phyloP scores from a whole-genome alignment of 1,140 invertebrate species.

The Dryas iulia region DNA sequence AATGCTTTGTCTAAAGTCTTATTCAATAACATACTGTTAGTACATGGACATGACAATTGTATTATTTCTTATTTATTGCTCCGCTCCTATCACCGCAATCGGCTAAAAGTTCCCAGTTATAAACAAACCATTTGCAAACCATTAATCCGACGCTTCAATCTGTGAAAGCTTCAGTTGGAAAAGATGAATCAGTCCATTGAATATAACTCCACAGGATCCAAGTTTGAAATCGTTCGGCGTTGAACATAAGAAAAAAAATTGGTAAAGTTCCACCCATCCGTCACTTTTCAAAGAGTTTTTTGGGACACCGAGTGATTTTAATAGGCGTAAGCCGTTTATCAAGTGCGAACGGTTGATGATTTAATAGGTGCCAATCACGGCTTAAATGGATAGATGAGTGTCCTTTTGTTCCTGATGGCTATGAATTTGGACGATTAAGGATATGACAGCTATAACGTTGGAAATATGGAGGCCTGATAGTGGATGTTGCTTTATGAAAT shows the following conservation, averaged over 20 bases:
- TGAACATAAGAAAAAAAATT: constrained; percentile 32
- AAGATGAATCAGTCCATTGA: constrained; percentile 34
- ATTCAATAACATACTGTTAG: no score
- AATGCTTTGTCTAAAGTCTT: no score
- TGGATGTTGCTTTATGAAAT: background rate
- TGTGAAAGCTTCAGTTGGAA: constrained; percentile 24
- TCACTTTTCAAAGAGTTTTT: constrained; percentile 41
- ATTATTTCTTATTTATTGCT: background rate
- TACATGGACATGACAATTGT: no score
- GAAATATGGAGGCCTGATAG: background rate
- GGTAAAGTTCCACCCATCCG: constrained; percentile 38
- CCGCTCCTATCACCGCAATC: background rate
- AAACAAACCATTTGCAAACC: constrained; percentile 26
- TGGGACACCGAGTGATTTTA: constrained; percentile 37
- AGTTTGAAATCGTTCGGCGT: constrained; percentile 31
- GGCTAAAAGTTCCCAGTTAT: background rate
- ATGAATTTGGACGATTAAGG: constrained; percentile 24
- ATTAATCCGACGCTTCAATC: constrained; percentile 25
- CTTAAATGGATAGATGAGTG: constrained; percentile 30
- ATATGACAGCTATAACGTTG: constrained; percentile 14
- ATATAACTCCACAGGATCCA: constrained; percentile 35
- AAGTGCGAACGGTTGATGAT: constrained; percentile 34
- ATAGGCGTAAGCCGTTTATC: constrained; percentile 34
- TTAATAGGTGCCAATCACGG: constrained; percentile 36
- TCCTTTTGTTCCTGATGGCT: constrained; percentile 24